Evolutionary conservation across 2,888 invertebrate genomes (phyloP).

Genomic region (Hedychridium roseum): DNA sequence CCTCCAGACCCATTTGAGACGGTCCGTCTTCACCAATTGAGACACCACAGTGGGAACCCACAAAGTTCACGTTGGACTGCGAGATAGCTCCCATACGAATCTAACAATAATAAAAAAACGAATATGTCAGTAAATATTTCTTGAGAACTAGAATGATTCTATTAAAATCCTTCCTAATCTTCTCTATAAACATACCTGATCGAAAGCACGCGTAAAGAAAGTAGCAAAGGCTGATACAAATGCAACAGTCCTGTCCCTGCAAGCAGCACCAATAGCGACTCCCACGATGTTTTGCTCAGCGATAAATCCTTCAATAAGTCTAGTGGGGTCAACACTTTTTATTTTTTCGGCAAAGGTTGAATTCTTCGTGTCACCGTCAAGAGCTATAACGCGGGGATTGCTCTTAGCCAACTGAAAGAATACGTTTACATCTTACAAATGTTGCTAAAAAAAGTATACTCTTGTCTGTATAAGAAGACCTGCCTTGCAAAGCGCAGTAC

Average conservation of each 20-base stretch:
- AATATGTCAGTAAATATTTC: background rate
- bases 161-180: too few species aligned
- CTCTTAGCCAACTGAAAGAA: slow-evolving; percentile 64
- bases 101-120: slow-evolving; percentile 56
- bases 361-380: slow-evolving; percentile 99
- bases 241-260: slow-evolving; percentile 89
- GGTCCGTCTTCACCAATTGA: slow-evolving; percentile 99
- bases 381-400: slow-evolving; percentile 82
- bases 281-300: slow-evolving; percentile 98
- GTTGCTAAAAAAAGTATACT: slow-evolving; percentile 1
- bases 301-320: slow-evolving; percentile 97
- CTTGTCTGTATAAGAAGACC: background rate
- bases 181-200: slow-evolving; percentile 74
- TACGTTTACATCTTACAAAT: background rate
- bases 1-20: slow-evolving; percentile 99
- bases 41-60: slow-evolving; percentile 96
- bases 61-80: slow-evolving; percentile 96
- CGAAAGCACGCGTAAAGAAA: slow-evolving; percentile 95
- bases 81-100: slow-evolving; percentile 99
- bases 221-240: slow-evolving; percentile 98
- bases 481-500: slow-evolving; percentile 91
- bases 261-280: slow-evolving; percentile 93
- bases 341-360: slow-evolving; percentile 96
- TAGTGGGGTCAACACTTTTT: slow-evolving; percentile 74
- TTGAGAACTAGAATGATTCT: background rate